Base-by-base conservation (phyloP, 2,888 invertebrate genomes). In the Dynastes tityus region DNA sequence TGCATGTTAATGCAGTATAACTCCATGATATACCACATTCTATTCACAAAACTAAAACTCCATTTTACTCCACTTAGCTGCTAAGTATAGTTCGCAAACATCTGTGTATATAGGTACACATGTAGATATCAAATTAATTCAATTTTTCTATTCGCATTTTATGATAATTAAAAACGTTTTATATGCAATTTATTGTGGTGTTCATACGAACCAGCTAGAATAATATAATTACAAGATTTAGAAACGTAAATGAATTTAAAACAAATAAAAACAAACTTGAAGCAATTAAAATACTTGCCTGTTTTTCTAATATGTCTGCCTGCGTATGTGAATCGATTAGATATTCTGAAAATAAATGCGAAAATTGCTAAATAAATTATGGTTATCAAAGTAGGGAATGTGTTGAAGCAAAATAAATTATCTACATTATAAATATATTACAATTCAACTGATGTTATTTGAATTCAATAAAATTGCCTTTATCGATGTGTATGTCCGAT, bases 391-490 rank as follows among this genome's bases (percentile, higher is more conserved):
- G 53, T 51, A 51, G 51, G 63, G 27, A 45, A 78, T 73, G 55
- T 65, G 64, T 65, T 68, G 73, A 78, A 55, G 73, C 53, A n/a
- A 73, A 73, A 78, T 78, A 78, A 78, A 78, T 74, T 73, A 78
- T 73, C 58, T 6, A 58, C 40, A 40, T 71, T 73, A 55, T 65
- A 78, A 71, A 78, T 78, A 78, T 74, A 76, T 76, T 76, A 71
- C 70, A 70, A 22, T 58, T 71, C 55, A 74, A 63, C 71, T 70
- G 51, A 53, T 78, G 71, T 74, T 40, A 53, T 74, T 78, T 74
- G 74, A 78, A 74, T 74, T 78, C 73, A 78, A 74, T 78, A 74
- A 78, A 78, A 78, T 65, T 78, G 53, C 51, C 29, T 78, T 74
- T 78, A 68, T 68, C 67, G 68, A 76, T 37, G 67, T 68, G 55